phyloP scores from a whole-genome alignment of 2,797 vertebrate species.

The Gymnodraco acuticeps region DNA sequence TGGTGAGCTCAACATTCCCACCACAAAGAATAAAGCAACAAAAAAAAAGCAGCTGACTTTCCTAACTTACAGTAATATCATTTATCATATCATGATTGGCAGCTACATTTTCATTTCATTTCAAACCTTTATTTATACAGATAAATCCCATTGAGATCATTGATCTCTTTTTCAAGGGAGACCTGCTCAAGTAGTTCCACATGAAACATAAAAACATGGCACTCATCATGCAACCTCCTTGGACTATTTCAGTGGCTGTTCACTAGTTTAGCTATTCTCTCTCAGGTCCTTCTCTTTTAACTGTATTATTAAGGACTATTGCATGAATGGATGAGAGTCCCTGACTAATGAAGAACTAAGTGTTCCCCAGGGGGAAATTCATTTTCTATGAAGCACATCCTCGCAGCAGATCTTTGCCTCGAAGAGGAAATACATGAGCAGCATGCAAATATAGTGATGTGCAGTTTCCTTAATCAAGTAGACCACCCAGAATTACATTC shows the following conservation, averaged over 20 bases:
- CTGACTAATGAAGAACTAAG: constrained; percentile 5
- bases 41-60: constrained; percentile 22
- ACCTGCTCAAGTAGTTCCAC: too few relatives aligned
- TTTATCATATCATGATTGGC: too few relatives aligned
- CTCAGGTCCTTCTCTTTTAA: background rate
- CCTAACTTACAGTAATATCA: background rate
- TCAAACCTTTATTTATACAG: too few relatives aligned
- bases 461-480: constrained; percentile 5
- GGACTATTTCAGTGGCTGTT: constrained; percentile 2
- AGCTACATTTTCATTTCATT: too few relatives aligned
- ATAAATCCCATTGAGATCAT: too few relatives aligned
- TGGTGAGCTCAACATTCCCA: constrained; percentile 7
- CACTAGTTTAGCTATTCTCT: background rate
- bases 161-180: too few relatives aligned
- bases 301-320: background rate
- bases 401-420: background rate
- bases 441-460: background rate
- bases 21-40: background rate
- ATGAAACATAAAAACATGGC: too few relatives aligned
- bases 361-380: background rate
- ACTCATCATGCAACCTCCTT: constrained; percentile 11
- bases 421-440: background rate
- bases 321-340: background rate
- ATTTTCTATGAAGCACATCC: constrained; percentile 1
- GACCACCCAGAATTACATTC: background rate